Base-by-base conservation (phyloP, 2,888 invertebrate genomes). In the Prenolepis imparis region DNA sequence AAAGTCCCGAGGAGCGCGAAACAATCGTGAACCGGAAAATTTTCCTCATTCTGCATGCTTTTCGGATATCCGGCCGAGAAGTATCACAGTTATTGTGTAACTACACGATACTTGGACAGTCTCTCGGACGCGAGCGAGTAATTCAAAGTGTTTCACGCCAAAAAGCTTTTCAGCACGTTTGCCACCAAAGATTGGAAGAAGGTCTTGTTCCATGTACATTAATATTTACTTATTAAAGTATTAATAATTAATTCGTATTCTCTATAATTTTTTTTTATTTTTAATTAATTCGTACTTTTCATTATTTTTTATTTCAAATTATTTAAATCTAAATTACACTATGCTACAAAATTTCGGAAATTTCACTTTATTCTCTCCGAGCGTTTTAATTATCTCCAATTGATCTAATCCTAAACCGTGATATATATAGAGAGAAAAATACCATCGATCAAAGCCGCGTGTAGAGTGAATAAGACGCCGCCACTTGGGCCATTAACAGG, bases 101-200 rank as follows among this genome's bases (percentile, higher is more conserved):
- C 89, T 91, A 91, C 89, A 91, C 87, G 87, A 91, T 92, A 92
- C 92, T 93, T 93, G 86, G 89, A 84, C 83, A 87, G 84, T 86
- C 83, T 84, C 86, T 84, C 85, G 39, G 78, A 66, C 61, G 82
- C 74, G 82, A 88, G 83, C 86, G 87, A 70, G 59, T 86, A 87
- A 84, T 87, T 80, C 84, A 44, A 78, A 80, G 72, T 72, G 81
- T 85, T 67, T 36, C 67, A 84, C 66, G 77, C 64, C 52, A 67
- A 81, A 68, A 78, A 75, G 83, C 84, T 87, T 87, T 89, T 87
- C 89, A 89, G 89, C 86, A 90, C 86, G 83, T 89, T 92, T 82
- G 85, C 80, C 63, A 52, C 80, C 66, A 52, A 72, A 83, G 64
- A 41, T 72, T 73, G 59, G 32, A 74, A n/a, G n/a, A n/a, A n/a